Conservation (phyloP, 1,140 invertebrate genomes). For the Myzus persicae region DNA sequence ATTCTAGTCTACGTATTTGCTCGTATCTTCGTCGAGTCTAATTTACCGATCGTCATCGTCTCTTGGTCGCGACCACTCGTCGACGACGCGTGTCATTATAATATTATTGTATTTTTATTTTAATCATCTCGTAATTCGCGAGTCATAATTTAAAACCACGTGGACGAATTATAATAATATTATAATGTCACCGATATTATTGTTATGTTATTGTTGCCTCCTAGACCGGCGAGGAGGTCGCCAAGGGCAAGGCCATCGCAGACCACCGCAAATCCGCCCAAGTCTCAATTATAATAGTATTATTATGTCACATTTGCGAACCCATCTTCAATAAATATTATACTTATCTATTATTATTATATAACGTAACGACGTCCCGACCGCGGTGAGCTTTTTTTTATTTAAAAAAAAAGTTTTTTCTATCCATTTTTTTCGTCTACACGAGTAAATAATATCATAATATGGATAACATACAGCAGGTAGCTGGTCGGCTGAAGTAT, state of each 20-base stretch:
- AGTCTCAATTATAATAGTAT: neutral
- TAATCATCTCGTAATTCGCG: neutral
- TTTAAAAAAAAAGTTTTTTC: neutral
- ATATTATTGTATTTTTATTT: neutral
- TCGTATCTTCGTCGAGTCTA: neutral
- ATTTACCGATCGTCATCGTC: slow-evolving; percentile 10
- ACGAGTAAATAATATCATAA: neutral
- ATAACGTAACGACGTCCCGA: neutral
- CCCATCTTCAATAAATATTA: neutral
- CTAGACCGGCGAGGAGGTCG: neutral
- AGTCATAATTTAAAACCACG: neutral
- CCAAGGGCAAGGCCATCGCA: slow-evolving; percentile 31
- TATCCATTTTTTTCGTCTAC: neutral
- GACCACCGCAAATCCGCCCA: neutral
- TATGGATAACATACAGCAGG: neutral
- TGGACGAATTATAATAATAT: neutral
- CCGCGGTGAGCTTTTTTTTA: neutral
- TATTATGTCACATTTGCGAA: neutral
- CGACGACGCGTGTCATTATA: neutral
- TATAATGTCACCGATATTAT: neutral
- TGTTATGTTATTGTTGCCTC: neutral
- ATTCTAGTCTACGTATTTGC: neutral
- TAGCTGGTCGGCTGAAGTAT: neutral
- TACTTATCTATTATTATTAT: neutral
- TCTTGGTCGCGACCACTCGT: neutral